Conservation (phyloP, 2,113 vertebrate species). For the Sylvietta virens region DNA sequence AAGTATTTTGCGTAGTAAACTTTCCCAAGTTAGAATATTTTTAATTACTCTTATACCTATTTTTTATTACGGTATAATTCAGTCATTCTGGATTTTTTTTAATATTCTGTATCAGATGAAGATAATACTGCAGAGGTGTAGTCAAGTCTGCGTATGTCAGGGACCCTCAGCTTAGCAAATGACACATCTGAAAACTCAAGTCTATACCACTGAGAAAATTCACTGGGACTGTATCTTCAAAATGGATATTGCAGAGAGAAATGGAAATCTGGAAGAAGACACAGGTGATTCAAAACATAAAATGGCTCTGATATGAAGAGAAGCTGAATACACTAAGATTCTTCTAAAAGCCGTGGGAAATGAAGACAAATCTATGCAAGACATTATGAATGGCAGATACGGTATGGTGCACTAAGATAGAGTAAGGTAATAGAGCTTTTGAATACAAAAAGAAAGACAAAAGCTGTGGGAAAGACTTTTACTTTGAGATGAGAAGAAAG, state of each 20-base stretch:
- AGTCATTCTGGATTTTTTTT: background rate
- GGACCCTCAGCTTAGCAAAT: background rate
- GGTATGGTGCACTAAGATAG: background rate
- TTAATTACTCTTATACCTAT: background rate
- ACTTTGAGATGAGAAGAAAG: background rate
- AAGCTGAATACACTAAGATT: background rate
- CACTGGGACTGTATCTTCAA: background rate
- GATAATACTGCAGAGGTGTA: background rate
- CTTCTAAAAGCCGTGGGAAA: background rate
- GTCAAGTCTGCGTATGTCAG: background rate
- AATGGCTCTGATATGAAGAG: background rate
- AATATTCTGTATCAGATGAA: background rate
- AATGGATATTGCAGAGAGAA: background rate
- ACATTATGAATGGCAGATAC: background rate
- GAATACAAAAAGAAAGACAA: background rate
- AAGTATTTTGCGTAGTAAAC: background rate
- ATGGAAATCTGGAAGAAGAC: background rate
- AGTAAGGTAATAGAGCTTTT: background rate
- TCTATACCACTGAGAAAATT: background rate
- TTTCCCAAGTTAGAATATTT: background rate
- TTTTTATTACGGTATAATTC: background rate
- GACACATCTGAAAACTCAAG: background rate
- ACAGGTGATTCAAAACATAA: background rate
- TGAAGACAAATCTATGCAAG: background rate
- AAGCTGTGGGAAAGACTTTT: background rate